Percentiles rank a stretch among this genome's conserved stretches.
phyloP scores from a whole-genome alignment of 92 coral and sea anemone genomes.

The Parazoanthus darwini region DNA sequence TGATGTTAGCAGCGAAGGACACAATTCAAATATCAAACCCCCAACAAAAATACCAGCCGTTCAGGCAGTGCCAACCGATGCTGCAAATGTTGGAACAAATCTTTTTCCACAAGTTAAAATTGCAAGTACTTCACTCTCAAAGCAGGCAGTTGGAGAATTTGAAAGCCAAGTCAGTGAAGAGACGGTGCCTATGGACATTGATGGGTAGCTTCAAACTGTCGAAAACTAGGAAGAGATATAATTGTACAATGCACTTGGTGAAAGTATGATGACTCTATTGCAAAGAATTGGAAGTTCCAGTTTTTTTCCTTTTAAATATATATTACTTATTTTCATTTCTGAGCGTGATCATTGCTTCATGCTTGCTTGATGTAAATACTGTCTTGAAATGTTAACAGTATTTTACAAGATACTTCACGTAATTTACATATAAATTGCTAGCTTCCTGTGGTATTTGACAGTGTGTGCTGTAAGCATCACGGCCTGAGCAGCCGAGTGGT shows the following conservation, averaged over 20 bases:
- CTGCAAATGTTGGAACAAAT: neutral
- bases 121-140: neutral
- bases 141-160: neutral
- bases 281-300: neutral
- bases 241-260: slow-evolving; percentile 6
- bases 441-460: neutral
- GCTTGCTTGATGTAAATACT: neutral
- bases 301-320: neutral
- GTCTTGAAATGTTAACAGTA: neutral
- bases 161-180: neutral
- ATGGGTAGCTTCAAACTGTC: slow-evolving; percentile 4
- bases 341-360: neutral
- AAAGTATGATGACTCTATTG: neutral
- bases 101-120: neutral
- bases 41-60: neutral
- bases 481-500: too few species aligned
- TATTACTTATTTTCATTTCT: neutral
- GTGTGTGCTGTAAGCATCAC: neutral
- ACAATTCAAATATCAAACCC: neutral
- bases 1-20: neutral
- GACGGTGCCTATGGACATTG: slow-evolving; percentile 23
- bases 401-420: neutral
- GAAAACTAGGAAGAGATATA: neutral
- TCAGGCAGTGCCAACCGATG: neutral
- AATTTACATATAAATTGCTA: neutral